Evolutionary conservation across 2,113 vertebrate species (phyloP), one percentile per base, ranked within the genome.

Genomic region (Aythya baeri): DNA sequence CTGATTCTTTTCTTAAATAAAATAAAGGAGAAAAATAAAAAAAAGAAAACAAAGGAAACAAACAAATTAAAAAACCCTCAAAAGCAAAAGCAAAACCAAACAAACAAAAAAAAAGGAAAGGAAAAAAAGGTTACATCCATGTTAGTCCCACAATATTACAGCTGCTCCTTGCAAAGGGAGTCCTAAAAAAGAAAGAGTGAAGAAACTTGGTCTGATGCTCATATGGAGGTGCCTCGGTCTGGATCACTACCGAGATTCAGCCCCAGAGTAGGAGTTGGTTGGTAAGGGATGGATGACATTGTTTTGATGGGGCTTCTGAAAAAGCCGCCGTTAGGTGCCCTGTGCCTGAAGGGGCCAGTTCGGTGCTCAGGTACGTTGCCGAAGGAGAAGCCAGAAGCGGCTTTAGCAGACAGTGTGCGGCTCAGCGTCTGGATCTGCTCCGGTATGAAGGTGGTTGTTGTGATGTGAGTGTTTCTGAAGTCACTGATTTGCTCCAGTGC

Each of bases 401-500:
- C 99, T 98, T 99, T 99, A 97, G 99, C 99, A 25, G 99, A 99
- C 89, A 99, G 98, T 88, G 98, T 99, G 97, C 99, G 99, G 98
- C 99, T 99, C 96, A 99, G 99, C 98, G 99, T 99, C 98, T 99
- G 99, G 98, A 99, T 99, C 98, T 99, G 99, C 97, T 99, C 99
- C 52, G 99, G 99, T 98, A 99, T 99, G 98, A 99, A 99, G 97
- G 99, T 99, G 92, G 99, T 99, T 93, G 99, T 99, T 97, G 99
- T 99, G 97, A 99, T 99, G 97, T 99, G 99, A 95, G 99, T 99
- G 98, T 99, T 99, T 97, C 99, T 99, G 98, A 99, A 99, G 97
- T 99, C 99, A 97, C 99, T 99, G 98, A 99, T 99, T 98, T 99
- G 99, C 98, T 99, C 99, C 93, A 99, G 98, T 17, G 99, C 99